A percentile compares a stretch with the other conserved stretches of the same genome.
Conservation (phyloP, 1,140 invertebrate species). For the Drosophila kikkawai region DNA sequence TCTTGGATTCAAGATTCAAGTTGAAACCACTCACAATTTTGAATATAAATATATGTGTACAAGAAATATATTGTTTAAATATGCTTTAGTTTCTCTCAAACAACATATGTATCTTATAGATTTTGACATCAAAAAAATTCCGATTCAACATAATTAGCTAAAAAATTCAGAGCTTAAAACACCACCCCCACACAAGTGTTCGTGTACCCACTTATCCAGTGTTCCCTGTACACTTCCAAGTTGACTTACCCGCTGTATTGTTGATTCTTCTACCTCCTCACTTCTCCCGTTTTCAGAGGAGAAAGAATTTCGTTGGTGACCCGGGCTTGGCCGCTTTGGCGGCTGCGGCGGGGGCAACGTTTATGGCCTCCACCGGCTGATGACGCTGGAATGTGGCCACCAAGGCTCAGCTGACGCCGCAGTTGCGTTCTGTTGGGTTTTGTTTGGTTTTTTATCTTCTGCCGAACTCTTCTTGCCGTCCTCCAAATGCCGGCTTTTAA, state of each 20-base stretch:
- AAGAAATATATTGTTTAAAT: neutral
- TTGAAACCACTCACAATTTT: neutral
- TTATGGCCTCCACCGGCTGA: conserved; percentile 36
- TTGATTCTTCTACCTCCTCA: conserved; percentile 11
- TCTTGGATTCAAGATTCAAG: neutral
- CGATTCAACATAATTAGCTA: too few relatives aligned
- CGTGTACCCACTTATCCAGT: neutral
- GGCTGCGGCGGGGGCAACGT: neutral
- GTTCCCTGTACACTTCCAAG: conserved; percentile 15
- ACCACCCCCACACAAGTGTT: neutral
- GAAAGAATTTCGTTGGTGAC: conserved; percentile 34
- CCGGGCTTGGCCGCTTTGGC: conserved; percentile 38
- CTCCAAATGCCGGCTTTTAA: conserved; percentile 40
- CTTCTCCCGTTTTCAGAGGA: neutral
- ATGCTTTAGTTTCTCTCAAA: neutral
- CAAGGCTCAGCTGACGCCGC: conserved; percentile 43
- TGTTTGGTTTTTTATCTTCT: conserved; percentile 7
- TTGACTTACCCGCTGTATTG: conserved; percentile 29
- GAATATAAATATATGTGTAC: neutral
- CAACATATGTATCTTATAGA: neutral
- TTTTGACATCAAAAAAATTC: neutral
- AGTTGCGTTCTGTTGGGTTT: conserved; percentile 43
- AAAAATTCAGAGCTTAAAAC: neutral
- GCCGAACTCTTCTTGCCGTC: conserved; percentile 14
- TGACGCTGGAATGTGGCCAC: conserved; percentile 50